phyloP scores from a whole-genome alignment of 1,140 invertebrate genomes.

The Eumaeus atala region DNA sequence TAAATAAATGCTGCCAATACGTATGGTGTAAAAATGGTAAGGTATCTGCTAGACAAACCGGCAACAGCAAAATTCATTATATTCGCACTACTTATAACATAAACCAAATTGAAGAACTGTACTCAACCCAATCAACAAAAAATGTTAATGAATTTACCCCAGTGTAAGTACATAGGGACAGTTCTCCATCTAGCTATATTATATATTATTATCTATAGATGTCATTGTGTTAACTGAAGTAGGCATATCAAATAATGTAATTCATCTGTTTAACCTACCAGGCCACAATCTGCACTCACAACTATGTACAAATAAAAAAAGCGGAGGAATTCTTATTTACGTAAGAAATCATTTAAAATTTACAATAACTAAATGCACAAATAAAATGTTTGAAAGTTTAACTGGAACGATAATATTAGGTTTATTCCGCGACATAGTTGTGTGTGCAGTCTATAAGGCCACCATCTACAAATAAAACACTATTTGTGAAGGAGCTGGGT shows the following conservation, averaged over 20 bases:
- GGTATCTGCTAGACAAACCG: conserved; percentile 22
- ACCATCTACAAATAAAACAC: conserved; percentile 12
- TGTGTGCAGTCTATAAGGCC: conserved; percentile 18
- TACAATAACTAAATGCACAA: no score
- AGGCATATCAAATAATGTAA: conserved; percentile 6
- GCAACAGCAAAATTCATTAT: conserved; percentile 13
- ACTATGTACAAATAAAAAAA: conserved; percentile 5
- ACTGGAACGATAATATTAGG: conserved; percentile 7
- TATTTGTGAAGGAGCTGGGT: conserved; percentile 13
- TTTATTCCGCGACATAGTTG: no score
- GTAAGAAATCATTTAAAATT: no score
- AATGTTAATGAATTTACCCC: neutral
- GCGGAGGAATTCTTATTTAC: conserved; percentile 16
- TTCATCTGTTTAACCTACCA: conserved; percentile 11
- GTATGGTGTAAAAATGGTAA: no score
- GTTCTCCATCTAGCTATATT: neutral
- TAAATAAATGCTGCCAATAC: no score
- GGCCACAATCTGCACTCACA: conserved; percentile 14
- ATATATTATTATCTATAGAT: conserved; percentile 8
- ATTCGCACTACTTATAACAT: conserved; percentile 9
- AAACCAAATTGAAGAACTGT: conserved; percentile 2
- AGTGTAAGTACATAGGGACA: neutral
- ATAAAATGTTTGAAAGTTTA: conserved; percentile 9
- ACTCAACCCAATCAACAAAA: conserved; percentile 6
- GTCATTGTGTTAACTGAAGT: conserved; percentile 16